Evolutionary conservation across 1,140 invertebrate species (phyloP), one percentile per base, ranked within the genome.

Genomic region (Bombyx mandarina): DNA sequence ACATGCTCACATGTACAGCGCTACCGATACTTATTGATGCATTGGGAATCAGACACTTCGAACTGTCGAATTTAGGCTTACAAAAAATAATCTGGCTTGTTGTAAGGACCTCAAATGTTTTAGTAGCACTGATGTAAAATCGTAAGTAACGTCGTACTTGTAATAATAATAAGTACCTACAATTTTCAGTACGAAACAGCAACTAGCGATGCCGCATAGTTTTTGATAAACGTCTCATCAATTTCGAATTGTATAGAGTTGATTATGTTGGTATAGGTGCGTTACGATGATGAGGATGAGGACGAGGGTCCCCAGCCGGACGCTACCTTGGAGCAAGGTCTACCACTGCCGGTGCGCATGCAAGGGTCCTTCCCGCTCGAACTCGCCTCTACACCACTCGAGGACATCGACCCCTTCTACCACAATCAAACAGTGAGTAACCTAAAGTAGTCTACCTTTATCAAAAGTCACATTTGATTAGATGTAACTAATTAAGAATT

Each of bases 271-370:
- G 54, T 85, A 46, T 88, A 97, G 95, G 93, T 95, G 90, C 95
- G 95, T 88, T 96, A 96, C 91, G 95, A 97, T 88, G 96, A 97
- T 90, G 95, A 97, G 89, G 96, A 97, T 90, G 96, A 97, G 90
- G 96, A 97, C 91, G 96, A 97, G 91, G 96, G 95, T 85, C 95
- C 95, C 79, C 95, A 96, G 90, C 95, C 96, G 80, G 96, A 98
- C 90, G 92, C 94, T 72, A 95, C 94, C 88, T 91, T 98, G 89
- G 96, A 97, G 90, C 95, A 96, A 90, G 96, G 96, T 77, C 92
- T 94, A 85, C 94, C 95, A 65, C 89, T 97, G 88, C 96, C 96
- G 79, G 94, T 95, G 88, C 92, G 94, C 86, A 89, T 97, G 90
- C 94, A 96, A 88, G 93, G 94, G 88, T 92, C 92, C 80, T 97